Conservation (phyloP, 30 jellyfish, hydroid and myxozoan genomes). For the Sanderia malayensis region DNA sequence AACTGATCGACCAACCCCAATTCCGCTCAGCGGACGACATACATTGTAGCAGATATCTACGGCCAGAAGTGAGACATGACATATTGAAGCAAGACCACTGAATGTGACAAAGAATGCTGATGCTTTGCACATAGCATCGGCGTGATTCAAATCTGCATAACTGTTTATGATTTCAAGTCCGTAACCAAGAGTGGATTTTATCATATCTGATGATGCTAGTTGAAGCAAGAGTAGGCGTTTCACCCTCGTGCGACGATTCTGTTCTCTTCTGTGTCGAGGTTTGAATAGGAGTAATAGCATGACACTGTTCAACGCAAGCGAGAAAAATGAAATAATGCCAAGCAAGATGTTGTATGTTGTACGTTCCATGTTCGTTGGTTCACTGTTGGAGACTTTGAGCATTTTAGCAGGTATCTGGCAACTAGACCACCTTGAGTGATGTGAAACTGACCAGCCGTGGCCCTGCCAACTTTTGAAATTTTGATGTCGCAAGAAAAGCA, state of each 20-base stretch:
- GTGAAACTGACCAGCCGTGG: no score
- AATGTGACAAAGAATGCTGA: constrained; percentile 31
- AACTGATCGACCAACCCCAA: neutral
- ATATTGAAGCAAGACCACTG: constrained; percentile 34
- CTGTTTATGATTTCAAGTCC: constrained; percentile 3
- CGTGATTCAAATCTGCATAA: neutral
- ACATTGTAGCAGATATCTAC: constrained; percentile 28
- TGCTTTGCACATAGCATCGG: constrained; percentile 1
- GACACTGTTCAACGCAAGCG: constrained; percentile 4
- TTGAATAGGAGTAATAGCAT: constrained; percentile 17
- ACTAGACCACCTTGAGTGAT: no score
- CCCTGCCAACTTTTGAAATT: no score
- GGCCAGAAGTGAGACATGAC: constrained; percentile 13
- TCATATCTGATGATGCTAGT: constrained; percentile 16
- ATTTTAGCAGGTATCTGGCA: no score
- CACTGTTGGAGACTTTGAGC: no score
- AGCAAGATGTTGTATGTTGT: neutral
- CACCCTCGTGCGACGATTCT: neutral
- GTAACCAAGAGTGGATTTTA: constrained; percentile 27
- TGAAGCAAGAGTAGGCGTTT: neutral
- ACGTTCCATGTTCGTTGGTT: no score
- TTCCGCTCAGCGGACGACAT: constrained; percentile 41
- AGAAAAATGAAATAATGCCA: constrained; percentile 2
- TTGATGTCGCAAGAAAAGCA: no score
- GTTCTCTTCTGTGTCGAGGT: neutral